Percentiles rank a stretch among this genome's conserved stretches.
Conservation (phyloP, 2,113 vertebrate genomes). For the Oxyura jamaicensis region DNA sequence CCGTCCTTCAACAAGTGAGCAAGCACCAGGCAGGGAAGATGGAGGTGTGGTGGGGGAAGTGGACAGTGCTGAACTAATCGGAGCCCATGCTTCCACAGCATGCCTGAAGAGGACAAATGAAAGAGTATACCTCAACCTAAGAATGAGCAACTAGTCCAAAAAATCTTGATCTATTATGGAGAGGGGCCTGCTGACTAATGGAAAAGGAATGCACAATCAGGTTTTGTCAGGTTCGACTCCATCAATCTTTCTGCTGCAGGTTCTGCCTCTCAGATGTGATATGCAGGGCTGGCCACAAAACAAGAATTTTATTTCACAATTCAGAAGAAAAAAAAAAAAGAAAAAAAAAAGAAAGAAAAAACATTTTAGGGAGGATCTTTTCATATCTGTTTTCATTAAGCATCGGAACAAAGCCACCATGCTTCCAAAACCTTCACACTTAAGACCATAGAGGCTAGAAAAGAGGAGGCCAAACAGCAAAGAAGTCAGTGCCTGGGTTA, state of each 20-base stretch:
- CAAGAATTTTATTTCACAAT: conserved; percentile 30
- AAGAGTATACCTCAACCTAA: conserved; percentile 18
- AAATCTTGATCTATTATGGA: conserved; percentile 40
- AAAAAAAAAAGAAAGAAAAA: not conserved
- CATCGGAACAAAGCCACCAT: not conserved
- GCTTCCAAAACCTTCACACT: not conserved
- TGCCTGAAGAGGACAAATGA: conserved; percentile 14
- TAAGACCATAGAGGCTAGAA: conserved; percentile 5
- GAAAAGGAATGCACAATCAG: conserved; percentile 57
- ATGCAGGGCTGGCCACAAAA: not conserved
- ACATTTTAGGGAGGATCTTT: not conserved
- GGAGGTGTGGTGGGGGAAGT: not conserved
- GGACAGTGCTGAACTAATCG: conserved; percentile 1
- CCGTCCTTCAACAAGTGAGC: not conserved
- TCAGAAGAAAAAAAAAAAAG: not conserved
- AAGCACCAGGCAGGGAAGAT: not conserved
- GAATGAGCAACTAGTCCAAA: not conserved
- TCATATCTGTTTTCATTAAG: not conserved
- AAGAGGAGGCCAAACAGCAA: not conserved
- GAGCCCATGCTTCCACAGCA: not conserved
- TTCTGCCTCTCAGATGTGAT: conserved; percentile 45
- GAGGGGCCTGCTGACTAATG: not conserved
- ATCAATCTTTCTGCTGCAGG: conserved; percentile 47
- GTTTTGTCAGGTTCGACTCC: conserved; percentile 54
- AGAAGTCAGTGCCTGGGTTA: not conserved